Conservation (phyloP, 2,113 vertebrate genomes). For the Paradoxurus hermaphroditus region DNA sequence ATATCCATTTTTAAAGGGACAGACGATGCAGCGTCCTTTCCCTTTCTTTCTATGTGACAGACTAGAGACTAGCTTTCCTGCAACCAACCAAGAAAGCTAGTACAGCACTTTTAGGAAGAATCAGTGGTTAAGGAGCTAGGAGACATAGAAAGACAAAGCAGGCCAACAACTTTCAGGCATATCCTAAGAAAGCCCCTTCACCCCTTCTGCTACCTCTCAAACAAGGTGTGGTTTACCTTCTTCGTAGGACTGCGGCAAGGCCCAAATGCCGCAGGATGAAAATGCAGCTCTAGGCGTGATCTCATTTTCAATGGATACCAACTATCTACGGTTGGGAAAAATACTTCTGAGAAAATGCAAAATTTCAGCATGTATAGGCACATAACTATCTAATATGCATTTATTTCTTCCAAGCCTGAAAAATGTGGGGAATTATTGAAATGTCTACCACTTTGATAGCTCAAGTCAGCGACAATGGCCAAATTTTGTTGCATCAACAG, state of each 20-base stretch:
- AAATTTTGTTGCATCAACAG: conserved; percentile 58
- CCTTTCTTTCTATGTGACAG: background rate
- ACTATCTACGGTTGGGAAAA: background rate
- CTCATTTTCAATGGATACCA: background rate
- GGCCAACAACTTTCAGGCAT: background rate
- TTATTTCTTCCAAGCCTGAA: conserved; percentile 47
- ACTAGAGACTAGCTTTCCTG: background rate
- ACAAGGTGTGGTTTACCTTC: background rate
- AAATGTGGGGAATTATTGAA: conserved; percentile 56
- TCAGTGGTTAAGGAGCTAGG: fast-evolving
- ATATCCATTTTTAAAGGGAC: background rate
- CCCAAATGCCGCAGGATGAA: background rate
- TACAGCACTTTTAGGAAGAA: background rate
- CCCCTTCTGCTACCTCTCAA: background rate
- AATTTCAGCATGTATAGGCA: background rate
- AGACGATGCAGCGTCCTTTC: background rate
- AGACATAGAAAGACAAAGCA: background rate
- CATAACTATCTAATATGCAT: background rate
- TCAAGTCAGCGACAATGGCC: conserved; percentile 67
- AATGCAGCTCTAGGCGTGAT: background rate
- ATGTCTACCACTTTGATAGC: conserved; percentile 54
- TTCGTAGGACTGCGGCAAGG: fast-evolving
- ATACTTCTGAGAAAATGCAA: background rate
- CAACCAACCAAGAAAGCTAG: background rate
- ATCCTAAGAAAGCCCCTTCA: background rate